Conservation (phyloP, 2,113 vertebrate genomes). For the Orthonyx spaldingii region DNA sequence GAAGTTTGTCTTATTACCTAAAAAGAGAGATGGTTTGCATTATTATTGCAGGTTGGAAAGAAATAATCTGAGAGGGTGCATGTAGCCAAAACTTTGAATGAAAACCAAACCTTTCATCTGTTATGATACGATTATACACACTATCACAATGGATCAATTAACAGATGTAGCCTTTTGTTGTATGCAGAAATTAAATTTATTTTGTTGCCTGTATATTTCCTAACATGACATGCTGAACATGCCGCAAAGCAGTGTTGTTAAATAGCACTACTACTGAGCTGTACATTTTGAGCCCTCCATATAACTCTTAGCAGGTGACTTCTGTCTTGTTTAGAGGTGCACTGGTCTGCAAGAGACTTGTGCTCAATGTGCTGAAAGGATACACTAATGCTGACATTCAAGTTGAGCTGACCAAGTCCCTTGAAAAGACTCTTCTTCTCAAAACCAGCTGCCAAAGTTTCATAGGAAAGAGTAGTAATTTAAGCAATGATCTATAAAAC, state of each 20-base stretch:
- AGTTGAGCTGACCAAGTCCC: neutral
- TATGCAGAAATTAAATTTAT: neutral
- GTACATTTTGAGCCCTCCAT: neutral
- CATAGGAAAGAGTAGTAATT: neutral
- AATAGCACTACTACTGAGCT: neutral
- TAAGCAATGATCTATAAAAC: neutral
- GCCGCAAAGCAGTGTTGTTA: neutral
- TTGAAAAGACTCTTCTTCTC: neutral
- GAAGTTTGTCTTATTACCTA: neutral
- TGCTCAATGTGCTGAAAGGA: neutral
- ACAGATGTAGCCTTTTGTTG: neutral
- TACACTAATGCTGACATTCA: neutral
- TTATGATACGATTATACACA: fast-evolving
- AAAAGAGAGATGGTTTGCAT: neutral
- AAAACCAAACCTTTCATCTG: neutral
- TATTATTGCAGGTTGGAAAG: neutral
- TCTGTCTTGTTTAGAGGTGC: neutral
- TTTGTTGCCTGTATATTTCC: neutral
- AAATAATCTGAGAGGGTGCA: neutral
- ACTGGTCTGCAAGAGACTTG: neutral
- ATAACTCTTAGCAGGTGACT: neutral
- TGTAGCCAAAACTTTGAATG: neutral
- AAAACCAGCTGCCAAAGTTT: neutral
- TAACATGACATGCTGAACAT: neutral
- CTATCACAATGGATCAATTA: neutral